phyloP scores from a whole-genome alignment of 2,113 vertebrate species.

The Notechis scutatus region DNA sequence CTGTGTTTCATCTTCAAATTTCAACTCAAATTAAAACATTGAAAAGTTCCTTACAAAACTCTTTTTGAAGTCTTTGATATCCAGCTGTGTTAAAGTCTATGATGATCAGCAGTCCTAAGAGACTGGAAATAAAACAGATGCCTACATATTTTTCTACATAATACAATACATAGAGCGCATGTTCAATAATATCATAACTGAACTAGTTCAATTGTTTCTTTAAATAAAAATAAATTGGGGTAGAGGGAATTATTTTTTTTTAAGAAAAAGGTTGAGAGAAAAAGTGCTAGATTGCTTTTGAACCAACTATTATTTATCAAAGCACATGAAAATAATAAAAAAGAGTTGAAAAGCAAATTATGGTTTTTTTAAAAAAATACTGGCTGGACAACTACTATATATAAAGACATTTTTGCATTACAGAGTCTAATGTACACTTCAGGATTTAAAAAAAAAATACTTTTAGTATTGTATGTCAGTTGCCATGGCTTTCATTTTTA shows the following conservation, averaged over 20 bases:
- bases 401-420: not conserved
- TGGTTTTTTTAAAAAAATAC: not conserved
- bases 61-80: not conserved
- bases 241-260: not conserved
- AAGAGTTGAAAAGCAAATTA: conserved; percentile 14
- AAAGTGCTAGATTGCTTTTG: conserved; percentile 6
- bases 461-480: not conserved
- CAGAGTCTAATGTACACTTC: not conserved
- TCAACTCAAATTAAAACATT: not conserved
- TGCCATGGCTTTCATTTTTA: not conserved
- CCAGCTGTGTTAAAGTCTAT: not conserved
- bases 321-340: not conserved
- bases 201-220: not conserved
- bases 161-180: not conserved
- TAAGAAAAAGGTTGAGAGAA: not conserved
- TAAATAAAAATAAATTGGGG: not conserved
- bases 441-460: not conserved
- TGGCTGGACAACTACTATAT: not conserved
- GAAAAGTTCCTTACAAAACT: not conserved
- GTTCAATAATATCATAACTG: not conserved
- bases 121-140: conserved; percentile 1
- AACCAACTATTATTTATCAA: not conserved
- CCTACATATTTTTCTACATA: not conserved
- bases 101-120: not conserved
- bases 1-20: not conserved